Conservation (phyloP, 2,113 vertebrate genomes). For the Ondatra zibethicus region DNA sequence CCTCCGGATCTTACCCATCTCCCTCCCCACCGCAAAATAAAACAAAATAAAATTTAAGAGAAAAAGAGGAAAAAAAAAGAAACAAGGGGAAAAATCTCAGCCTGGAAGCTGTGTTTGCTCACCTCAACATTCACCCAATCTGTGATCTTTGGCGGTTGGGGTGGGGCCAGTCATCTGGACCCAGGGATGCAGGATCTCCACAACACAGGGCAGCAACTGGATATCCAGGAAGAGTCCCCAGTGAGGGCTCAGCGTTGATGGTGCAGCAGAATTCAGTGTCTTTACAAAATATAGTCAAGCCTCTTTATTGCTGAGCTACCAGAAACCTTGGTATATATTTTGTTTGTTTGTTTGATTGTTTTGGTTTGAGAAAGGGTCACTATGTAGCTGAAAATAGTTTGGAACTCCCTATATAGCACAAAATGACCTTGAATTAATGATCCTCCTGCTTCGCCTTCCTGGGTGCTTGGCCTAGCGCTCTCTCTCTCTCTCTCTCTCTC, state of each 20-base stretch:
- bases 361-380: not conserved
- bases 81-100: not conserved
- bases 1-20: not conserved
- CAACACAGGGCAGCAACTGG: not conserved
- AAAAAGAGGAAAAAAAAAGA: not conserved
- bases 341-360: not conserved
- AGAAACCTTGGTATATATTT: not conserved
- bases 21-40: not conserved
- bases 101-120: not conserved
- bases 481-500: too few species aligned
- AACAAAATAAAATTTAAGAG: not conserved
- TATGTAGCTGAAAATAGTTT: not conserved
- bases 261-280: not conserved
- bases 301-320: not conserved
- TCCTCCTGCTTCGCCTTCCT: not conserved
- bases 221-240: not conserved
- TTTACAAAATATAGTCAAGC: not conserved
- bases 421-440: not conserved
- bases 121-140: not conserved
- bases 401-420: not conserved
- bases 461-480: not conserved
- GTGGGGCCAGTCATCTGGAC: not conserved
- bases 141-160: not conserved
- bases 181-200: not conserved
- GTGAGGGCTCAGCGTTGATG: not conserved